Conservation (phyloP, 2,113 vertebrate genomes). For the Herpetotheres cachinnans region DNA sequence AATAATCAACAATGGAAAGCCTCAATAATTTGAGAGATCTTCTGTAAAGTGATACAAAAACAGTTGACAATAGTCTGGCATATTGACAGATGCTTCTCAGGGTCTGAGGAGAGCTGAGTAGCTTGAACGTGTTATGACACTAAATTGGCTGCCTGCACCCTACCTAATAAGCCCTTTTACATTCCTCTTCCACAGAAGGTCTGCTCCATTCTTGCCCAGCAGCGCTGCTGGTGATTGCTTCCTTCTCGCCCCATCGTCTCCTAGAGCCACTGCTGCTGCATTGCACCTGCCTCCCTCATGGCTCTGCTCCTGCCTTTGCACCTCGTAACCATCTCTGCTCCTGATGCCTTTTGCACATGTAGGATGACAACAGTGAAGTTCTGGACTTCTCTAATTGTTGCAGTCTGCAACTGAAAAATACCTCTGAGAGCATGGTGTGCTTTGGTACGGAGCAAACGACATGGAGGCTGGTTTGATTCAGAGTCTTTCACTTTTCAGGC, state of each 20-base stretch:
- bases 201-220: neutral
- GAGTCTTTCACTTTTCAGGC: neutral
- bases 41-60: neutral
- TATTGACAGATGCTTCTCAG: neutral
- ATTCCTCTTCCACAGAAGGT: neutral
- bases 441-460: neutral
- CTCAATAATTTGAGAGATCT: neutral
- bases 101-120: neutral
- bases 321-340: rapidly evolving
- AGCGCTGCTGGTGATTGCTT: neutral
- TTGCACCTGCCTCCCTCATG: neutral
- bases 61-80: neutral
- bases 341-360: rapidly evolving
- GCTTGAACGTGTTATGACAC: neutral
- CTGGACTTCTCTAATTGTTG: neutral
- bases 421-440: neutral
- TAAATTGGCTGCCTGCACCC: neutral
- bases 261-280: neutral
- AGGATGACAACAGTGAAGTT: no score
- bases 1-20: no score
- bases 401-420: neutral
- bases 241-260: neutral
- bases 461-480: neutral
- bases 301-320: neutral
- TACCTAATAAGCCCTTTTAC: neutral